Evolutionary conservation across 2,888 invertebrate genomes (phyloP).

Genomic region (Xanthorhoe designata): DNA sequence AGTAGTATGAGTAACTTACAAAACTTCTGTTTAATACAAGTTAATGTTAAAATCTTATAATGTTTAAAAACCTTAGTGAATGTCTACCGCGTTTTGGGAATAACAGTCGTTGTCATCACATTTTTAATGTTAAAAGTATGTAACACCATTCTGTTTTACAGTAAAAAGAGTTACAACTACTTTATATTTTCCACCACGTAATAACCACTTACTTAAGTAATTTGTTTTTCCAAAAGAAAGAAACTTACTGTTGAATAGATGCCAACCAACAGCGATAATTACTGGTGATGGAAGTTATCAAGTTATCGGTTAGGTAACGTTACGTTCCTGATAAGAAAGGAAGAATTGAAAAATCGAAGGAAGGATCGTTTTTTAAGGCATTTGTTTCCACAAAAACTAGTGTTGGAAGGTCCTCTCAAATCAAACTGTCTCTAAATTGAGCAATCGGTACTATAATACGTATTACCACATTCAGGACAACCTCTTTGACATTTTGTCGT

Average conservation of each 20-base stretch:
- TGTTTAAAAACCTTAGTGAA: too few species aligned
- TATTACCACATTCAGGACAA: background rate
- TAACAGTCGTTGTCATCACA: too few species aligned
- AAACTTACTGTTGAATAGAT: background rate
- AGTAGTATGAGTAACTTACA: too few species aligned
- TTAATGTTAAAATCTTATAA: too few species aligned
- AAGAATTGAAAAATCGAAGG: background rate
- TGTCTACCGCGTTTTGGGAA: too few species aligned
- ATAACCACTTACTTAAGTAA: too few species aligned
- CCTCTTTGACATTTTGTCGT: background rate
- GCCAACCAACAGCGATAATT: background rate
- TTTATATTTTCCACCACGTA: background rate
- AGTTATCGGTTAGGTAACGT: background rate
- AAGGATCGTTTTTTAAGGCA: background rate
- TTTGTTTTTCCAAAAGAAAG: too few species aligned
- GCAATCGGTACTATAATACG: background rate
- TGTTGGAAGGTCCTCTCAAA: background rate
- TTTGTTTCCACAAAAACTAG: background rate
- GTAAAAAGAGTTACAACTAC: background rate
- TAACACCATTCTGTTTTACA: too few species aligned
- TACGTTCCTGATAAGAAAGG: background rate
- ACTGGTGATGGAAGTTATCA: background rate
- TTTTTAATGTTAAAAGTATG: too few species aligned
- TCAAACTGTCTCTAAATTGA: background rate
- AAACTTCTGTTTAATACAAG: too few species aligned